Conservation (phyloP, 2,797 vertebrate species). For the Tangara arthus region DNA sequence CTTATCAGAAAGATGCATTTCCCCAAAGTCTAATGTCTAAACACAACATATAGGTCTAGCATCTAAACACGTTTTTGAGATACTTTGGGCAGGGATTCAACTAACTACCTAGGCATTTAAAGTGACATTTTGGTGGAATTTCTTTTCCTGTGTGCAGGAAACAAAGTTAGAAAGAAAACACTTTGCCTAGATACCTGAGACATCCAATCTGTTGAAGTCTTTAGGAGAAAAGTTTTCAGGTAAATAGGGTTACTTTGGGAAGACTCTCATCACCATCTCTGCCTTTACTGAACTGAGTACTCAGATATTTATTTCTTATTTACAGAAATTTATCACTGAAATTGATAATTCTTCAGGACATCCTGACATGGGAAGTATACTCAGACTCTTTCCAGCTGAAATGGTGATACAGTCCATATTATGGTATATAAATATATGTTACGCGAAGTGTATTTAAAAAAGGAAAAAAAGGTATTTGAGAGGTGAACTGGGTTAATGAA, state of each 20-base stretch:
- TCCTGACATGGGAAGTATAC: not conserved
- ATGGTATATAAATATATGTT: not conserved
- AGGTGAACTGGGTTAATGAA: not conserved
- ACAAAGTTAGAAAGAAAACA: not conserved
- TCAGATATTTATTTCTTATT: not conserved
- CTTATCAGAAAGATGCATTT: not conserved
- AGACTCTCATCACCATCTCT: not conserved
- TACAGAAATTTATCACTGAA: not conserved
- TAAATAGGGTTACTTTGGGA: not conserved
- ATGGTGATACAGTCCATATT: not conserved
- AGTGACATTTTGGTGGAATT: not conserved
- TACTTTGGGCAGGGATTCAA: not conserved
- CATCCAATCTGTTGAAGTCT: not conserved
- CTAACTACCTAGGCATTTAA: not conserved
- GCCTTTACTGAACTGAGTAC: not conserved
- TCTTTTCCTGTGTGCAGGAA: not conserved
- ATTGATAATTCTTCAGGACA: not conserved
- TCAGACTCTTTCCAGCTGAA: not conserved
- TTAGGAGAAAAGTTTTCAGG: not conserved
- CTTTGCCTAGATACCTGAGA: not conserved
- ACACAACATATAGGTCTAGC: not conserved
- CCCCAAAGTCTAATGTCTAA: not conserved
- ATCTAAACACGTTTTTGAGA: not conserved
- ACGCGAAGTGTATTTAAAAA: fast-evolving
- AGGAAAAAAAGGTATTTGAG: not conserved